Evolutionary conservation across 64 coral and sea anemone genomes (phyloP).

Genomic region (Anthopleura sola): DNA sequence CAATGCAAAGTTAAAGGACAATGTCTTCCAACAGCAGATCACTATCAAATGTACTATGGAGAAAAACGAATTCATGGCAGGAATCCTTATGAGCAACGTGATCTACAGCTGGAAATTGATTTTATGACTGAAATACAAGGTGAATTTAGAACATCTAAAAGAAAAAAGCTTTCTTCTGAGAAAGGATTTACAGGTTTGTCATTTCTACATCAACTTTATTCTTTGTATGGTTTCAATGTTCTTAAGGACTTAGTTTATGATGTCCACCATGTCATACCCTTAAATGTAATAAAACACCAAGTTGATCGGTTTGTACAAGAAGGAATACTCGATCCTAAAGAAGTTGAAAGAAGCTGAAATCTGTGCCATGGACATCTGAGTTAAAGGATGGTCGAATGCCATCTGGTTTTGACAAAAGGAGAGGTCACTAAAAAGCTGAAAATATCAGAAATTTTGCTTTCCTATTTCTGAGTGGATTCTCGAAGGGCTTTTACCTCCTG

Average conservation of each 20-base stretch:
- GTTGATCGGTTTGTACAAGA: neutral
- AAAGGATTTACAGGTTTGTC: conserved; percentile 65
- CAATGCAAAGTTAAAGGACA: conserved; percentile 19
- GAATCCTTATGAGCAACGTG: conserved; percentile 46
- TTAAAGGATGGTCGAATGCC: neutral
- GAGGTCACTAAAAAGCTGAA: neutral
- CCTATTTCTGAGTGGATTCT: conserved; percentile 9
- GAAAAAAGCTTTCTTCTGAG: conserved; percentile 49
- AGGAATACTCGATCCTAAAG: neutral
- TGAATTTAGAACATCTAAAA: conserved; percentile 44
- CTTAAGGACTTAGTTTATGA: too few relatives aligned
- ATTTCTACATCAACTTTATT: conserved; percentile 35
- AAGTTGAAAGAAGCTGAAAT: neutral
- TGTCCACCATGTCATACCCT: too few relatives aligned
- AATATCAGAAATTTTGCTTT: neutral
- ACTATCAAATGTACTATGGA: conserved; percentile 59
- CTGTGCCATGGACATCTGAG: neutral
- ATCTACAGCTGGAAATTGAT: conserved; percentile 34
- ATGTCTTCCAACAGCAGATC: neutral
- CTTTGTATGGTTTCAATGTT: conserved; percentile 58
- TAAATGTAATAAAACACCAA: conserved; percentile 47
- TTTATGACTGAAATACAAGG: conserved; percentile 23
- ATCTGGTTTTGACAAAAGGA: neutral
- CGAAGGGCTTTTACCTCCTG: neutral
- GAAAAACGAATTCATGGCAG: conserved; percentile 22